phyloP scores from a whole-genome alignment of 2,113 vertebrate genomes.

The Oostethus manadensis region DNA sequence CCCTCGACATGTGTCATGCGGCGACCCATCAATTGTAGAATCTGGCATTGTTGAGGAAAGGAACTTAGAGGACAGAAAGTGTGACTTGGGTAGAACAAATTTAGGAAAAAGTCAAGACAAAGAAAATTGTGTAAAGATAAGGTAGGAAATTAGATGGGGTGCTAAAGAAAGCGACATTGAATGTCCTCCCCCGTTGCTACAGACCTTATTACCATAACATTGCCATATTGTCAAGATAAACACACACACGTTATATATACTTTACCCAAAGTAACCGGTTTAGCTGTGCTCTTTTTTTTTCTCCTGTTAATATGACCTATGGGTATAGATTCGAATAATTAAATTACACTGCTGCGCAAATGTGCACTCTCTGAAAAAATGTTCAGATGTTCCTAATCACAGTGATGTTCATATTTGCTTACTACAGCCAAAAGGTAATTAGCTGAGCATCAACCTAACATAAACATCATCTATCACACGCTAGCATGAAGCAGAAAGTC shows the following conservation, averaged over 20 bases:
- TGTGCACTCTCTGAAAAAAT: too few species aligned
- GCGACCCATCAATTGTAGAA: conserved; percentile 30
- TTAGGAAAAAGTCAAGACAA: conserved; percentile 3
- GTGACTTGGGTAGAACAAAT: background rate
- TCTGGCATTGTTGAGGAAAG: conserved; percentile 28
- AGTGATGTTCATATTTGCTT: too few species aligned
- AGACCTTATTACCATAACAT: background rate
- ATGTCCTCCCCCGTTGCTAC: conserved; percentile 18
- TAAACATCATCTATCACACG: too few species aligned
- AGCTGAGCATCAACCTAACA: too few species aligned
- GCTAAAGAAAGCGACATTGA: conserved; percentile 14
- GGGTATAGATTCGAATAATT: too few species aligned
- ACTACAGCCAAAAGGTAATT: too few species aligned
- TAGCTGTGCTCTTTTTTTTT: too few species aligned
- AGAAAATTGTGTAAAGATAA: conserved; percentile 7
- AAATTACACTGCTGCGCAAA: too few species aligned
- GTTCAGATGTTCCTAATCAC: too few species aligned
- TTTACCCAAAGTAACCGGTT: background rate
- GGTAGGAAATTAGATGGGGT: conserved; percentile 18
- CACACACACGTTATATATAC: background rate
- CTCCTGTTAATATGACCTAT: too few species aligned
- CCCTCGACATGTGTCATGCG: too few species aligned
- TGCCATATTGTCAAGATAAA: conserved; percentile 18
- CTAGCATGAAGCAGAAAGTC: too few species aligned
- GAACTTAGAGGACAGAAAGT: conserved; percentile 18